These are phyloP conservation scores for Loriculus beryllinus DNA, from an alignment of 2,797 vertebrate species.

Conservation along the genomic window DNA sequence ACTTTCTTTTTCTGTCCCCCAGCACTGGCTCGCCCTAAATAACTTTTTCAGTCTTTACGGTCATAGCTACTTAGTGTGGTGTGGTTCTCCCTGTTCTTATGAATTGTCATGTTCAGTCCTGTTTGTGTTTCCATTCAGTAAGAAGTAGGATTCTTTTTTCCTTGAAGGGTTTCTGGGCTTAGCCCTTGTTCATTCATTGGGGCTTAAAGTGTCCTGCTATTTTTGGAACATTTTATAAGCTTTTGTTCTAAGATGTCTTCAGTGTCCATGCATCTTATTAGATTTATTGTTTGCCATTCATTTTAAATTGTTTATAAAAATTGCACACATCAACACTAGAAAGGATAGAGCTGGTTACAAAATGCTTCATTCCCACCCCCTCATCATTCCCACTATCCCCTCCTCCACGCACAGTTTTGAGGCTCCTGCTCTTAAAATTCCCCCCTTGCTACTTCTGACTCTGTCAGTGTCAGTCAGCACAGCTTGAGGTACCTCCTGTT, in stretches of 20 bases:
- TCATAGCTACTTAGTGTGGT: background rate
- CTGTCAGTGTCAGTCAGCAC: background rate
- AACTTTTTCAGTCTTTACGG: background rate
- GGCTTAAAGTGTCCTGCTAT: background rate
- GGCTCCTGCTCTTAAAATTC: background rate
- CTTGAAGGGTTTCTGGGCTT: background rate
- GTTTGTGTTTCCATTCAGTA: background rate
- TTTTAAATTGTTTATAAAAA: background rate
- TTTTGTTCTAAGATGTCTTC: background rate
- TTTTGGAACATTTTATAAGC: background rate
- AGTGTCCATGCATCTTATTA: background rate
- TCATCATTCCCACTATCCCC: background rate
- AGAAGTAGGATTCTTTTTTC: background rate
- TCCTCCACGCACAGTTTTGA: background rate
- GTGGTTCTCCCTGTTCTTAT: background rate
- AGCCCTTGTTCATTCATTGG: background rate
- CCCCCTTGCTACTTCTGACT: background rate
- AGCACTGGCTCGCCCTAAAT: background rate
- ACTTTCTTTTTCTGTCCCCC: background rate
- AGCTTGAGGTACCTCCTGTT: background rate
- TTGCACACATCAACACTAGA: background rate
- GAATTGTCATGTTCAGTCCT: background rate
- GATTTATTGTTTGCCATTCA: background rate
- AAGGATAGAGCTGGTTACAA: rapidly evolving
- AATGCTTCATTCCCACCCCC: background rate